phyloP scores from a whole-genome alignment of 2,797 vertebrate species.

The Lophius americanus region DNA sequence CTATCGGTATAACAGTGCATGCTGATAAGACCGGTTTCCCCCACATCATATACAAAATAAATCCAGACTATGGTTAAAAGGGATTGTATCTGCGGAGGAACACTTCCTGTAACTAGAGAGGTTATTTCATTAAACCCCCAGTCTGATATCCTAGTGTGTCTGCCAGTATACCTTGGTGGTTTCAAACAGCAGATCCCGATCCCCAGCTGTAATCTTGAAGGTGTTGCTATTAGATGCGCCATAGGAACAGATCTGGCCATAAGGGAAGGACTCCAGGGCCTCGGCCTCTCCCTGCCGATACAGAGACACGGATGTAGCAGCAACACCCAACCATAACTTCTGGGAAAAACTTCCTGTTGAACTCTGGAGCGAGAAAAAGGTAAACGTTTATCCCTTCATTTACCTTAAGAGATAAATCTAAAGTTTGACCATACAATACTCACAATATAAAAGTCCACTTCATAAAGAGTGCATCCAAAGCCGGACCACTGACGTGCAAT shows the following conservation, averaged over 20 bases:
- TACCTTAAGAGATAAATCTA: background rate
- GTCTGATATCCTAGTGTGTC: background rate
- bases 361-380: conserved; percentile 78
- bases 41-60: conserved; percentile 10
- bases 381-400: conserved; percentile 14
- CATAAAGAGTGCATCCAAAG: conserved; percentile 93
- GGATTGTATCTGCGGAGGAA: background rate
- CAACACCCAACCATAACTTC: conserved; percentile 90
- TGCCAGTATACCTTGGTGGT: conserved; percentile 86
- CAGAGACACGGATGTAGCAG: conserved; percentile 88
- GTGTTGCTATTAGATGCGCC: conserved; percentile 89
- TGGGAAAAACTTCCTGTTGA: conserved; percentile 85
- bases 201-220: conserved; percentile 89
- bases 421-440: conserved; percentile 57
- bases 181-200: conserved; percentile 90
- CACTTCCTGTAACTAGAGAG: background rate
- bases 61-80: conserved; percentile 7
- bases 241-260: conserved; percentile 91
- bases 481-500: conserved; percentile 92
- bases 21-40: conserved; percentile 46
- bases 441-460: conserved; percentile 87
- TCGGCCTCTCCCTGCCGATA: conserved; percentile 90
- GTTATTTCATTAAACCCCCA: background rate
- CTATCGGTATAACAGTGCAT: conserved; percentile 44
- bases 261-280: conserved; percentile 89